Base-by-base conservation (phyloP, 2,888 invertebrate species). In the Troides aeacus region DNA sequence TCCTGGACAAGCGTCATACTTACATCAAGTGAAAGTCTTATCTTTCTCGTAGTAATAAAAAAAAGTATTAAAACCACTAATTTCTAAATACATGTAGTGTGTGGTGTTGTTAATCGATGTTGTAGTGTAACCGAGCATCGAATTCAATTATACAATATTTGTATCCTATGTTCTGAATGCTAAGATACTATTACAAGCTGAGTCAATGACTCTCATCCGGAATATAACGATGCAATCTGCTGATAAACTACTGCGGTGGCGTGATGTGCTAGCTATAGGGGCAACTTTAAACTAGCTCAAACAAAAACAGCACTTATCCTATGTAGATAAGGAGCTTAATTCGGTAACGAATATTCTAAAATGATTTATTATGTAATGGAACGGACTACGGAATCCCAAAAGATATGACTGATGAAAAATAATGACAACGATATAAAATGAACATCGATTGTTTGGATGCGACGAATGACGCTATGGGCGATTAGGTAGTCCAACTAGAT, bases 161-260 rank as follows among this genome's bases (percentile, higher is more conserved):
- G 10, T 62, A 42, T 15, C 24, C 24, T 46, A 18, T 64, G 23
- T 46, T 63, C 56, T 23, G 39, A n/a, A 36, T 61, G 67, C 60
- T 70, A 70, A 70, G 66, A 70, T 61, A 64, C 56, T 50, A 15
- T 60, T 18, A 56, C 70, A 61, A 66, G 46, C 64, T 63, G 53
- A 70, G 61, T 64, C 66, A 70, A 70, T 70, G 67, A 67, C 64
- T 70, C 61, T 46, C 70, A 70, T 67, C 70, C 70, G 70, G 70
- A 70, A 60, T 50, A 30, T 64, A 64, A 66, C 66, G 70, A 70
- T 70, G 57, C 64, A 61, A 67, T 70, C 66, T 18, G 66, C 57
- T 67, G 66, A 70, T 70, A 70, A 70, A 70, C 67, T 70, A 64
- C 63, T 50, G 67, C 56, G 61, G 70, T 66, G 63, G 67, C 70